Conservation (phyloP, 2,888 invertebrate species). For the Argyra leucocephala region DNA sequence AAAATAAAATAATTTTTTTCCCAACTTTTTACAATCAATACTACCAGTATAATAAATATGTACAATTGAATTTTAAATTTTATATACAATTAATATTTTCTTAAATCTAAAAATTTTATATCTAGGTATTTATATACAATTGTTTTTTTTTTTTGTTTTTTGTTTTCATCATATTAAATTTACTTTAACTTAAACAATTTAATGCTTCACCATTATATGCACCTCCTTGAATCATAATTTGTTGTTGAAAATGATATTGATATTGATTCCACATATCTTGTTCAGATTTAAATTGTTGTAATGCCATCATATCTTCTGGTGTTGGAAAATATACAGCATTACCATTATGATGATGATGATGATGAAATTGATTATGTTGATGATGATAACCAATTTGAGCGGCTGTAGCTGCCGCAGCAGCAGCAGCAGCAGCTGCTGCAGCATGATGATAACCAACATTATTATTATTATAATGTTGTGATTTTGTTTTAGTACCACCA, state of each 20-base stretch:
- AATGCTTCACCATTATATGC: neutral
- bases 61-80: too few relatives aligned
- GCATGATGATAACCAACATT: neutral
- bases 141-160: too few relatives aligned
- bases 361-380: conserved; percentile 19
- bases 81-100: too few relatives aligned
- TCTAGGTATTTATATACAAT: too few relatives aligned
- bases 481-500: neutral
- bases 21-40: too few relatives aligned
- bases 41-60: too few relatives aligned
- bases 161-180: too few relatives aligned
- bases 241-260: conserved; percentile 4
- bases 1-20: too few relatives aligned
- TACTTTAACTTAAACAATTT: neutral
- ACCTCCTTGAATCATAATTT: conserved; percentile 9
- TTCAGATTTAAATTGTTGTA: conserved; percentile 17
- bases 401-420: conserved; percentile 10
- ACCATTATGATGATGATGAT: conserved; percentile 24
- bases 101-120: too few relatives aligned
- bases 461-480: neutral
- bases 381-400: conserved; percentile 19
- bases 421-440: neutral
- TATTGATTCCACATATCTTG: conserved; percentile 11
- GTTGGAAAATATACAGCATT: conserved; percentile 34
- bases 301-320: conserved; percentile 24